A percentile compares a stretch with the other conserved stretches of the same genome.
These are phyloP conservation scores for Hemitrygon akajei DNA, from an alignment of 2,797 vertebrate genomes.

Conservation along the genomic window DNA sequence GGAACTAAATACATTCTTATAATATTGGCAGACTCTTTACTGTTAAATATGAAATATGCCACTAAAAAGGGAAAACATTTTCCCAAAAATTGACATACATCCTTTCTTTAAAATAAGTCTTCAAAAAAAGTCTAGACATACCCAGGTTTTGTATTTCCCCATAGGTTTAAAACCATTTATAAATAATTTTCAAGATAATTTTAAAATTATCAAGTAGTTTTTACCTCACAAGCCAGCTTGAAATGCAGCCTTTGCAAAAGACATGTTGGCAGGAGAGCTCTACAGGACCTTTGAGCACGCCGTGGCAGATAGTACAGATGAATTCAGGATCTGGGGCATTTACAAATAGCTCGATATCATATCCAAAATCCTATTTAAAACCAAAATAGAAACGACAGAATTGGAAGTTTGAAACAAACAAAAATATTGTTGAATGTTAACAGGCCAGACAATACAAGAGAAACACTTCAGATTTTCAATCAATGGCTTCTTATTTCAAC, in stretches of 20 bases:
- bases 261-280: constrained; percentile 74
- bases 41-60: not conserved
- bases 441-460: no score
- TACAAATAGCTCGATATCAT: constrained; percentile 75
- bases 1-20: not conserved
- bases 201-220: not conserved
- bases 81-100: not conserved
- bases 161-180: not conserved
- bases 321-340: constrained; percentile 70
- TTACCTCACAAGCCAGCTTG: constrained; percentile 76
- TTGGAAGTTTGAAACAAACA: no score
- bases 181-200: not conserved
- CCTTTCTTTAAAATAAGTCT: not conserved
- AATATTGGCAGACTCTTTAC: not conserved
- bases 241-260: constrained; percentile 81
- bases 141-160: not conserved
- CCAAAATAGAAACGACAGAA: not conserved
- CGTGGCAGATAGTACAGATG: constrained; percentile 78
- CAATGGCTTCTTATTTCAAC: no score
- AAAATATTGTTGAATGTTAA: no score
- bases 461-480: no score
- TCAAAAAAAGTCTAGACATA: not conserved
- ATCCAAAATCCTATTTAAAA: constrained; percentile 65
- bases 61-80: not conserved
- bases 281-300: constrained; percentile 71